Evolutionary conservation across 2,113 vertebrate species (phyloP), one percentile per base, ranked within the genome.

Genomic region (Tor tambroides): DNA sequence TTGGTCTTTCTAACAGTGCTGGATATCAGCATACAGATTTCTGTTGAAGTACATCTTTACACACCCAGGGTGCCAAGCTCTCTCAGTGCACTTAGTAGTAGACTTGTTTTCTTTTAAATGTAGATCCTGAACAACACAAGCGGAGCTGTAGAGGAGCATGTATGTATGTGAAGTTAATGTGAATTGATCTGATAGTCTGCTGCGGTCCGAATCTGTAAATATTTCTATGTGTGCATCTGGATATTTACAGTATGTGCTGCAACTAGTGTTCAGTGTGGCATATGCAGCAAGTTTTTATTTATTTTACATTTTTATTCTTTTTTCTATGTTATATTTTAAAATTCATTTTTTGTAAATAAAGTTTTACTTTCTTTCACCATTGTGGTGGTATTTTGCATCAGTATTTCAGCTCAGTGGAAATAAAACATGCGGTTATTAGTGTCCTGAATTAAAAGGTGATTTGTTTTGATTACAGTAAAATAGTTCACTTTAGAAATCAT

Each of bases 321-420:
- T 85, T 88, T 85, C 38, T 83, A 21, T 65, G 56, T 81, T 38
- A 43, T 51, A 32, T 89, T 89, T 80, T 80, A 11, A 41, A 11
- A 84, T 46, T 76, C 56, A 43, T 30, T 84, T 38, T 80, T 84
- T 76, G 4, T 69, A 54, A 89, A 87, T 84, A 87, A 84, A 89
- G 28, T 46, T 43, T 49, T 7, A 28, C n/a, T 72, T n/a, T 61
- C 10, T 61, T 32, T 79, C 35, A 17, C 46, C 65, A 12, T 41
- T 23, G 6, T 28, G 74, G 9, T 12, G 69, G 23, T 49, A 7
- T 46, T 46, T 46, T 26, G 4, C 11, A 75, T 74, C 38, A 74
- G 8, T 4, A 30, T 1, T 15, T 67, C 15, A 56, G 6, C 54
- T 6, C 17, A 8, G 54, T 7, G 30, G 14, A 28, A 30, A 67